Conservation (phyloP, 2,113 vertebrate genomes). For the human region DNA sequence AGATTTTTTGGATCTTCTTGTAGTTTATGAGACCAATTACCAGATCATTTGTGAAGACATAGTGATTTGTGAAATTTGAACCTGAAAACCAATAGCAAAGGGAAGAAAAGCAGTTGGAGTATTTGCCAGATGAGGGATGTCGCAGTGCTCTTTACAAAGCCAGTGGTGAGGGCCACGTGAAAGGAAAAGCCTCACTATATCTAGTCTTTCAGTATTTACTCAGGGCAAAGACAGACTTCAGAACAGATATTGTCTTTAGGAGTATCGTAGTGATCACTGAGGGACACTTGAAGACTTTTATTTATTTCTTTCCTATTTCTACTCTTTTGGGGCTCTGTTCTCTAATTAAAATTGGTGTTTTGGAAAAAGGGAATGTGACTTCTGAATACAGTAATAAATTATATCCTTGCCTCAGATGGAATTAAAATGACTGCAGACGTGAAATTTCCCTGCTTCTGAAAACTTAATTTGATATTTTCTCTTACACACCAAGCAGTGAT, state of each 20-base stretch:
- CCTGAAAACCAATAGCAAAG: constrained; percentile 3
- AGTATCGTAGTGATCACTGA: background rate
- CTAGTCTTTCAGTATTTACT: background rate
- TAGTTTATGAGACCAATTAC: constrained; percentile 41
- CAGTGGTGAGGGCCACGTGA: background rate
- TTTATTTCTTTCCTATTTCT: background rate
- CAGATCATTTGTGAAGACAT: constrained; percentile 52
- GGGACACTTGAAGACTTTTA: background rate
- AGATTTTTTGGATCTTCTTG: constrained; percentile 11
- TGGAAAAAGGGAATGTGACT: constrained; percentile 75
- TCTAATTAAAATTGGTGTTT: constrained; percentile 79
- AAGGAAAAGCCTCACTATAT: background rate
- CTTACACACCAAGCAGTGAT: constrained; percentile 69
- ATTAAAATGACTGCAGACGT: constrained; percentile 78
- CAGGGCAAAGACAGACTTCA: background rate
- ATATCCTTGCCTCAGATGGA: constrained; percentile 65
- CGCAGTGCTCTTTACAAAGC: background rate
- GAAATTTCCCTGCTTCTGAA: constrained; percentile 77
- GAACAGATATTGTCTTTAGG: background rate
- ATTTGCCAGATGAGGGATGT: background rate
- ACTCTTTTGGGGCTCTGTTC: constrained; percentile 57
- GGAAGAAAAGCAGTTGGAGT: background rate
- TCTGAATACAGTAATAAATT: constrained; percentile 70
- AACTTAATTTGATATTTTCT: constrained; percentile 82
- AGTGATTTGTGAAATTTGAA: constrained; percentile 54